Evolutionary conservation across 2,797 vertebrate species (phyloP), one percentile per base, ranked within the genome.

Genomic region (Pipistrellus kuhlii): DNA sequence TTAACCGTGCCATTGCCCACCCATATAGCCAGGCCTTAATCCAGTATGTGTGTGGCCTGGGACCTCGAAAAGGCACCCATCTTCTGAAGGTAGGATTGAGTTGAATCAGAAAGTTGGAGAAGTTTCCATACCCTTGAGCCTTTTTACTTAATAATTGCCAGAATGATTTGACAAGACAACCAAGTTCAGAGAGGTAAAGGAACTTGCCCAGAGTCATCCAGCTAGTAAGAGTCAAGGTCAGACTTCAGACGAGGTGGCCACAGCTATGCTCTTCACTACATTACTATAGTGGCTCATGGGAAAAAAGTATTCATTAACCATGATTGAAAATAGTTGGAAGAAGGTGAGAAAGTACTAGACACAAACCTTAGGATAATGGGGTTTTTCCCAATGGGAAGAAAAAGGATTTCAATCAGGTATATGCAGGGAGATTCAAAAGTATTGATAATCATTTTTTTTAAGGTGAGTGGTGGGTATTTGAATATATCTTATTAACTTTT

Each of bases 21-120:
- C 98, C 99, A 68, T 99, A 99, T 95, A 99, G 99, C 91, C 99
- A 99, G 98, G 99, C 99, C 90, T 98, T 99, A 96, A 99, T 99
- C 80, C 99, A 99, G 96, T 99, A 99, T 0, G 99, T 99, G 80
- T 99, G 99, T 94, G 99, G 99, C 92, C 98, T 99, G 94, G 99
- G 99, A 76, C 98, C 99, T 68, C 99, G 99, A 96, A 99, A 99
- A 97, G 99, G 99, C 87, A 99, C 99, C 30, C 99, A 99, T 84
- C 98, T 99, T 88, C 98, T 99, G 0, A 99, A 99, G 99, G 99
- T 99, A 98, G 96, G 97, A n/a, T 85, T 82, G 64, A n/a, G 2
- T 83, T 95, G 66, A 90, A 69, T 94, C 62, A 85, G 77, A 55
- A 93, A 86, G 81, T 66, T 35, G 35, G 7, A n/a, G 18, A 86